A percentile compares a stretch with the other conserved stretches of the same genome.
Conservation (phyloP, 2,797 vertebrate genomes). For the Lagodon rhomboides region DNA sequence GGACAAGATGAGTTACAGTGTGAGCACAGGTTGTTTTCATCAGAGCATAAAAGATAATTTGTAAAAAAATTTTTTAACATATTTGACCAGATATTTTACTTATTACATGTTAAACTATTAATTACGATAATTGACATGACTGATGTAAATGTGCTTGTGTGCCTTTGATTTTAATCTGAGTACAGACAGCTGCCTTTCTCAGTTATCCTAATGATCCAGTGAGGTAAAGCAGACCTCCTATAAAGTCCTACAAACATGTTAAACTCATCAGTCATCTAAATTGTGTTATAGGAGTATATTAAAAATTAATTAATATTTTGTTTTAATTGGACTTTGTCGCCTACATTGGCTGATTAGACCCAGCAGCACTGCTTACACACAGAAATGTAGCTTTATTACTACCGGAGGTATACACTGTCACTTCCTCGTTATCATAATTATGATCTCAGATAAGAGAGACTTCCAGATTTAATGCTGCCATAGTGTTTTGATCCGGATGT, state of each 20-base stretch:
- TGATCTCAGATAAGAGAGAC: conserved; percentile 27
- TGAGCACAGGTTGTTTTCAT: background rate
- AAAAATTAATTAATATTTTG: background rate
- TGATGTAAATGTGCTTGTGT: background rate
- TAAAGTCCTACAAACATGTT: background rate
- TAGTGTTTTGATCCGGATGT: conserved; percentile 8
- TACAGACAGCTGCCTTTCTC: too few species aligned
- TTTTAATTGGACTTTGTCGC: conserved; percentile 6
- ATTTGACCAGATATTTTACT: background rate
- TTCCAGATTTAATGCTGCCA: background rate
- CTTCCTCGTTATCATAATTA: conserved; percentile 13
- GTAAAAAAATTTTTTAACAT: background rate
- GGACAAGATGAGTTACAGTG: background rate
- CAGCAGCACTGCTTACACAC: background rate
- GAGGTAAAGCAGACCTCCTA: background rate
- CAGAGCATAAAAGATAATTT: background rate
- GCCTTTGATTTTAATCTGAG: too few species aligned
- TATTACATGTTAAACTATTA: background rate
- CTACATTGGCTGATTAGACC: too few species aligned
- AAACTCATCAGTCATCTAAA: background rate
- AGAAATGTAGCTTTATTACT: conserved; percentile 34
- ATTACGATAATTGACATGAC: background rate
- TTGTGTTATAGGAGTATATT: background rate
- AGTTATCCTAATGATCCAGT: background rate
- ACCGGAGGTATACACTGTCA: background rate